Conservation (phyloP, 1,140 invertebrate species). For the Bilobella aurantiaca region DNA sequence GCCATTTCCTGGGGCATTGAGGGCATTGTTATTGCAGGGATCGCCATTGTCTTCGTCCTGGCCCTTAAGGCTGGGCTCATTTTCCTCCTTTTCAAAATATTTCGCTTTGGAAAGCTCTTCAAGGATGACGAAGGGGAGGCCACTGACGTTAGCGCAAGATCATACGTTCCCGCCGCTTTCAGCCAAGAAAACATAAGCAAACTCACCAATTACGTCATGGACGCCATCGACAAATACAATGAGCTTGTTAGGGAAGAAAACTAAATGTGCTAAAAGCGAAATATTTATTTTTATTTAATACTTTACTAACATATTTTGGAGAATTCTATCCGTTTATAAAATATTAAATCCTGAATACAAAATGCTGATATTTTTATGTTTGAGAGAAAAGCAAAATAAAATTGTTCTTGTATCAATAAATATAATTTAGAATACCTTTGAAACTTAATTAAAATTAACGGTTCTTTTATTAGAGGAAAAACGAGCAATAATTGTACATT, state of each 20-base stretch:
- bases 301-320: too few relatives aligned
- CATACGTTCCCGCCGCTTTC: neutral
- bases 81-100: constrained; percentile 18
- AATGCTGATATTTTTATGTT: too few relatives aligned
- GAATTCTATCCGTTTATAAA: too few relatives aligned
- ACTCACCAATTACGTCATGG: constrained; percentile 20
- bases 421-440: too few relatives aligned
- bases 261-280: too few relatives aligned
- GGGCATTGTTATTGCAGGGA: constrained; percentile 31
- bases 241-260: constrained; percentile 15
- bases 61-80: constrained; percentile 22
- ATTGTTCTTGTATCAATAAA: too few relatives aligned
- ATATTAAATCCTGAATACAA: too few relatives aligned
- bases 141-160: neutral
- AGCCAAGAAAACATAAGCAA: constrained; percentile 17
- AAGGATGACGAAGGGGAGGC: neutral
- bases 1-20: constrained; percentile 31
- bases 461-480: too few relatives aligned
- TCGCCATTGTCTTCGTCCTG: constrained; percentile 31
- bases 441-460: too few relatives aligned
- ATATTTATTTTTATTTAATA: too few relatives aligned
- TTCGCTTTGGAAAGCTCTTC: neutral
- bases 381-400: too few relatives aligned
- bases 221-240: constrained; percentile 32
- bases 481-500: too few relatives aligned